Base-by-base conservation (phyloP, 2,113 vertebrate genomes). In the Aphelocoma coerulescens region DNA sequence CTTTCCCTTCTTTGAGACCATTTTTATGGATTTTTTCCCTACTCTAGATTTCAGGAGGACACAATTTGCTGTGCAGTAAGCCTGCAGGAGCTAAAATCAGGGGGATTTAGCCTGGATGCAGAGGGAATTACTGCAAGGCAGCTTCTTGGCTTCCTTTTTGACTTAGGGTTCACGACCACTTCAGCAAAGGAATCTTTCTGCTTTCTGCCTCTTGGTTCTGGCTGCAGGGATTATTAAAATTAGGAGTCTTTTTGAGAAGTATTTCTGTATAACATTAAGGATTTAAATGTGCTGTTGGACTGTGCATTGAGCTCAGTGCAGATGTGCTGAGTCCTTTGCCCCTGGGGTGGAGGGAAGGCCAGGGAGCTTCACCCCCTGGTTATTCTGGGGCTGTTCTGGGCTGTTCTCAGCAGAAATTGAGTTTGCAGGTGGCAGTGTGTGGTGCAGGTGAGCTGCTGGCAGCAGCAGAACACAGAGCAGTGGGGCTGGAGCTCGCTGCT, bases 221-320 rank as follows among this genome's bases (percentile, higher is more conserved):
- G 61, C 90, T 91, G 77, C 66, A 73, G 74, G 88, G 89, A 43
- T 88, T 46, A 66, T 73, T 66, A 43, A 66, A 88, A 89, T 41
- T 1, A 41, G 28, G 51, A 76, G 14, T 44, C 35, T 28, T 63
- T 59, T 19, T 16, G 48, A 26, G 39, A 44, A 67, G 35, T 46
- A 2, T 83, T 91, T 32, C 6, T 55, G 6, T 32, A 17, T 52
- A 13, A 9, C 7, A 22, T 32, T 3, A 21, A 54, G 58, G n/a
- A 27, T 80, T 49, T 48, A 2, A 49, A 21, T 30, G 61, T 35
- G 51, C 83, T 78, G 43, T 71, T 51, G 17, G 48, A 3, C 28
- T 62, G 52, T 9, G 3, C 4, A 0, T 1, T 9, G 9, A 16
- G 32, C 59, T 69, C 59, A 39, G 32, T 41, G 84, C 68, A 75